Percentiles rank a stretch among this genome's conserved stretches.
These are phyloP conservation scores for Zosterops lateralis DNA, from an alignment of 2,113 vertebrate genomes.

Conservation along the genomic window DNA sequence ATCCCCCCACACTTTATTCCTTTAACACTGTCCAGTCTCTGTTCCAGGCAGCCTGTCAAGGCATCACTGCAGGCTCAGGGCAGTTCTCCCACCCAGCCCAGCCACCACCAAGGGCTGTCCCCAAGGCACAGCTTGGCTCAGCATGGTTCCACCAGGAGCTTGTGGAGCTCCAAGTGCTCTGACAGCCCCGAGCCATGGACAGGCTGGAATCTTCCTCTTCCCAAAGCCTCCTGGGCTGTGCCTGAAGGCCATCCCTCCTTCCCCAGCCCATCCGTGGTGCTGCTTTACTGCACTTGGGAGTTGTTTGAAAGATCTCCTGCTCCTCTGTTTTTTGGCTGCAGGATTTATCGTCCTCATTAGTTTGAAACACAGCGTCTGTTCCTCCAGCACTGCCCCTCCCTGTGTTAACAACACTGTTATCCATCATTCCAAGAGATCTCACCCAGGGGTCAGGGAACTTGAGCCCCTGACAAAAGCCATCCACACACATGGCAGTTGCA, in stretches of 20 bases:
- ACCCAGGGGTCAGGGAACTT: slow-evolving; percentile 39
- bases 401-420: slow-evolving; percentile 38
- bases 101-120: neutral
- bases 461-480: slow-evolving; percentile 47
- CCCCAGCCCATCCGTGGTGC: neutral
- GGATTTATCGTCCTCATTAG: slow-evolving; percentile 56
- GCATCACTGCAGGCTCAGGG: neutral
- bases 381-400: slow-evolving; percentile 4
- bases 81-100: neutral
- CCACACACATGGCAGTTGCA: neutral
- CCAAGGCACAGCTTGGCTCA: neutral
- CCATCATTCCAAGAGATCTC: slow-evolving; percentile 59
- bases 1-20: neutral
- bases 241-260: neutral
- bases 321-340: neutral
- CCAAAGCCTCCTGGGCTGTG: neutral
- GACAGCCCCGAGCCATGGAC: neutral
- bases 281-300: neutral
- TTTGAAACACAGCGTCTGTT: slow-evolving; percentile 2
- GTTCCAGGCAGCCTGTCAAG: neutral
- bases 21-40: neutral
- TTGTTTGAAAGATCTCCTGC: slow-evolving; percentile 3
- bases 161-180: neutral
- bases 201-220: neutral
- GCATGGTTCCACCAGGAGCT: rapidly evolving